phyloP scores from a whole-genome alignment of 2,888 invertebrate species.

The Mellilla xanthometata region DNA sequence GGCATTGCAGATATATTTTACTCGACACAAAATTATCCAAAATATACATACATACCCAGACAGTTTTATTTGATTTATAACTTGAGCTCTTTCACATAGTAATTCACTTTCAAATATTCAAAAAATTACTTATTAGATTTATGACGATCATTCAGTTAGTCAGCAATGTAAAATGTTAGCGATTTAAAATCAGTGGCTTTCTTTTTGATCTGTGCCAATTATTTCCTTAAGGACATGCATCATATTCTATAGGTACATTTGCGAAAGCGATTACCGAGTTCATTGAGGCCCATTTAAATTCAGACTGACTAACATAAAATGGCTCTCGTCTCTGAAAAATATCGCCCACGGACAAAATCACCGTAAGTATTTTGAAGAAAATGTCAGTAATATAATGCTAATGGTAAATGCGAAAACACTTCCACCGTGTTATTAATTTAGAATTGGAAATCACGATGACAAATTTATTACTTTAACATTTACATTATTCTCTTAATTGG shows the following conservation, averaged over 20 bases:
- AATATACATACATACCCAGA: too few relatives aligned
- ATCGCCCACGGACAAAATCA: conserved; percentile 40
- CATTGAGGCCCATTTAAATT: conserved; percentile 45
- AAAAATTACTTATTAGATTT: too few relatives aligned
- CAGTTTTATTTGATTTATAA: too few relatives aligned
- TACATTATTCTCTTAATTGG: too few relatives aligned
- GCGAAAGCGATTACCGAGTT: conserved; percentile 29
- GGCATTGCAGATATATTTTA: too few relatives aligned
- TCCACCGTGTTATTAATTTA: not conserved
- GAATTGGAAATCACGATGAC: not conserved
- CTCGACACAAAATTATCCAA: too few relatives aligned
- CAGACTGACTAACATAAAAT: conserved; percentile 37
- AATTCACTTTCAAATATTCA: too few relatives aligned
- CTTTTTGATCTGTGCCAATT: not conserved
- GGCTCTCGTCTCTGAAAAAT: conserved; percentile 36
- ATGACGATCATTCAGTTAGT: too few relatives aligned
- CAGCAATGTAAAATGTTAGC: too few relatives aligned
- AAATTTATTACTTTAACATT: not conserved
- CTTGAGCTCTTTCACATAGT: too few relatives aligned
- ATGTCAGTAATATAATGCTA: conserved; percentile 8
- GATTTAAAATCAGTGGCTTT: too few relatives aligned
- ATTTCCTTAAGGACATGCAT: conserved; percentile 11
- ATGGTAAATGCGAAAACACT: conserved; percentile 2
- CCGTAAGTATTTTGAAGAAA: conserved; percentile 16
- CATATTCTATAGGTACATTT: conserved; percentile 15